phyloP scores from a whole-genome alignment of 2,113 vertebrate species.

The Gasterosteus aculeatus region DNA sequence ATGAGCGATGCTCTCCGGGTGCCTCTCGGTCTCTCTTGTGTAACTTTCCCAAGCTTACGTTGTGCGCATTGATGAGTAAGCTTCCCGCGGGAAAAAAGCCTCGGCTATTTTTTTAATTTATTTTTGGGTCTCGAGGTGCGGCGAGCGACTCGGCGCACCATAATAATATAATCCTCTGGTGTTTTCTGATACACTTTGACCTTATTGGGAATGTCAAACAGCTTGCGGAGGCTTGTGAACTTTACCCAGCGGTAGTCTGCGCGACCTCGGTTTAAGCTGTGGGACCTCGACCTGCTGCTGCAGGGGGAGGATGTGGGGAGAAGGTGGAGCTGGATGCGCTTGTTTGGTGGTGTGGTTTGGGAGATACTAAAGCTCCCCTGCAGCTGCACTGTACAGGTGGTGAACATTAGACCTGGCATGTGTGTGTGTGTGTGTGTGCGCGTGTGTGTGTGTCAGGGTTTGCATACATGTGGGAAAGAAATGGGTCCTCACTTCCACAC shows the following conservation, averaged over 20 bases:
- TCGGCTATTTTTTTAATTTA: background rate
- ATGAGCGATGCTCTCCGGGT: constrained; percentile 68
- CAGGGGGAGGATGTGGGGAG: constrained; percentile 37
- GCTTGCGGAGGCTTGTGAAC: constrained; percentile 78
- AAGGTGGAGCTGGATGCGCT: constrained; percentile 61
- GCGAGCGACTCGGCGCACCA: constrained; percentile 35
- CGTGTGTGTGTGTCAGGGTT: constrained; percentile 13
- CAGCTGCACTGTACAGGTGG: constrained; percentile 71
- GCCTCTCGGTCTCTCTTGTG: constrained; percentile 66
- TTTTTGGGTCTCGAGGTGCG: constrained; percentile 26
- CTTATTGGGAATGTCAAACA: constrained; percentile 81
- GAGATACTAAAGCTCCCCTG: constrained; percentile 55
- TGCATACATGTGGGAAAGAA: constrained; percentile 53
- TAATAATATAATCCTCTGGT: constrained; percentile 69
- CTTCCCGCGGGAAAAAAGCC: background rate
- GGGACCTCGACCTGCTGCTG: constrained; percentile 74
- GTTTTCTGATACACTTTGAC: constrained; percentile 76
- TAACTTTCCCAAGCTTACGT: constrained; percentile 56
- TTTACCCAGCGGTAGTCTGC: constrained; percentile 74
- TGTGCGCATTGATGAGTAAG: constrained; percentile 54
- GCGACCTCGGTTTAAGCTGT: constrained; percentile 63
- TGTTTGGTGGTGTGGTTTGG: constrained; percentile 71
- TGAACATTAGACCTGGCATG: constrained; percentile 28
- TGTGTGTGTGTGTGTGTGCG: constrained; percentile 32
- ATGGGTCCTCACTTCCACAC: constrained; percentile 57